Evolutionary conservation across 2,113 vertebrate genomes (phyloP), one percentile per base, ranked within the genome.

Genomic region (Psammodynastes pulverulentus): DNA sequence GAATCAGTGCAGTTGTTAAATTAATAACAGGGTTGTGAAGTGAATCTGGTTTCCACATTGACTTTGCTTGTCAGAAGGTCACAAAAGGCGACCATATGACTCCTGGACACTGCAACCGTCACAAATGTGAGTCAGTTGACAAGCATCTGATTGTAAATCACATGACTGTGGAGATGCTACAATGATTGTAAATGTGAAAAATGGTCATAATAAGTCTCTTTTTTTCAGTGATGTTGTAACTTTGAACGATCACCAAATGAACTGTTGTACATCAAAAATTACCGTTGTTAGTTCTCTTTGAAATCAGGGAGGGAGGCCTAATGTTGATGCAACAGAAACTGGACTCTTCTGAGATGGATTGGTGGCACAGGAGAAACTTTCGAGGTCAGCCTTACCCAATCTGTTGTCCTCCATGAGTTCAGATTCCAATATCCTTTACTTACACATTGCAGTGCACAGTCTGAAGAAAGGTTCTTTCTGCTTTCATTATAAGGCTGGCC

Each of bases 201-300:
- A 62, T 62, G 4, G 58, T 29, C 58, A 24, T 24, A n/a, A 15
- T 15, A 51, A 51, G 13, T 51, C 51, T 15, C 51, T 51, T 51
- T 51, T 51, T 51, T 51, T 51, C 51, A 51, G 51, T 51, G 51
- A 51, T 51, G 51, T 51, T 48, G 46, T 48, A 51, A 51, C 49
- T 51, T 51, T 51, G 49, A 51, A 48, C 48, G 12, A 3, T 51
- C 51, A 51, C 51, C 13, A 51, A 51, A 51, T 51, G 51, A 51
- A 15, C 51, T 51, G 12, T 51, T 51, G 51, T 51, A 51, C 13
- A 13, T 51, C 12, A 3, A 3, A 13, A 51, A 49, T 86, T 84
- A n/a, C 24, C n/a, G 15, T 52, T 49, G 23, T 26, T 86, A 49
- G 92, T 92, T 94, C 88, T 84, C 48, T 79, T 85, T 93, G 56